These are phyloP conservation scores for Zygaena filipendulae DNA, from an alignment of 2,888 invertebrate genomes.

Conservation along the genomic window DNA sequence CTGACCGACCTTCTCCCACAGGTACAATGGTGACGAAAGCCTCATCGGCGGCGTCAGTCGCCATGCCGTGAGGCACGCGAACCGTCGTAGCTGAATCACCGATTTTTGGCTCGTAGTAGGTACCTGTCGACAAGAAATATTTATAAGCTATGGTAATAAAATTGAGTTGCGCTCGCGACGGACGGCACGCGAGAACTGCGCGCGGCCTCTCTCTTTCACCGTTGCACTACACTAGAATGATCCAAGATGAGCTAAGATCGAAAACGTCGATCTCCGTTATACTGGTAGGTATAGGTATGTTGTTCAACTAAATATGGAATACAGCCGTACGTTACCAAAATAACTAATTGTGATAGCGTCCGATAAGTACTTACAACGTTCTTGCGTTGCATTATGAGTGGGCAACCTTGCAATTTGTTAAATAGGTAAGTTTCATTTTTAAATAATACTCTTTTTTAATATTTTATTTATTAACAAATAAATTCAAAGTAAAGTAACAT, in stretches of 20 bases:
- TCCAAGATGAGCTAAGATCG: conserved; percentile 31
- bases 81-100: conserved; percentile 30
- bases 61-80: conserved; percentile 54
- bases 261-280: conserved; percentile 22
- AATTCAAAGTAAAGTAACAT: too few relatives aligned
- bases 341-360: too few relatives aligned
- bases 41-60: conserved; percentile 51
- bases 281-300: too few relatives aligned
- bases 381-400: too few relatives aligned
- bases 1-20: conserved; percentile 58
- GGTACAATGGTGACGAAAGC: conserved; percentile 71
- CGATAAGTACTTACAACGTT: too few relatives aligned
- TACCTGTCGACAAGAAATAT: conserved; percentile 54
- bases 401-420: too few relatives aligned
- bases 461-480: too few relatives aligned
- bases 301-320: too few relatives aligned
- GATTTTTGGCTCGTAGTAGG: conserved; percentile 35
- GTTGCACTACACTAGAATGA: conserved; percentile 39
- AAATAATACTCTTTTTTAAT: too few relatives aligned
- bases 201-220: conserved; percentile 54
- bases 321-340: too few relatives aligned
- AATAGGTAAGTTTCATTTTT: too few relatives aligned
- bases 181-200: conserved; percentile 37
- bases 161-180: conserved; percentile 33
- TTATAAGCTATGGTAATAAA: conserved; percentile 47